Evolutionary conservation across 2,888 invertebrate genomes (phyloP).

Genomic region (Rhamnusium bicolor): DNA sequence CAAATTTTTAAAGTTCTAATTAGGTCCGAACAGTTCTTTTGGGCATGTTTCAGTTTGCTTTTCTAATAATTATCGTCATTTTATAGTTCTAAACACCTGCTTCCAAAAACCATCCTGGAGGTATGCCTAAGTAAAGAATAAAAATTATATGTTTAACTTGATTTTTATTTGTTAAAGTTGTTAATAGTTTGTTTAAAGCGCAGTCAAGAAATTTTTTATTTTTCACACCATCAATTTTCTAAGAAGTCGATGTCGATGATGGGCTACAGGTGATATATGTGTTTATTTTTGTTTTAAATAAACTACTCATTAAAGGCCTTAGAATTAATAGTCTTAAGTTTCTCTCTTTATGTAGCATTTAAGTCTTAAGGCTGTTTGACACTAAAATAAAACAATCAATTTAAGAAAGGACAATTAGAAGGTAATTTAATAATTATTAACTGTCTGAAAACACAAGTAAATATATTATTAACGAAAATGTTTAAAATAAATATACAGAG

Average conservation of each 20-base stretch:
- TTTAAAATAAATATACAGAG: no score
- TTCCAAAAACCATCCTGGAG: constrained; percentile 41
- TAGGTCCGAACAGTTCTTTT: constrained; percentile 35
- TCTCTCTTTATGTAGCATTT: constrained; percentile 1
- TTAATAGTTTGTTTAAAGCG: constrained; percentile 63
- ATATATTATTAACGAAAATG: not conserved
- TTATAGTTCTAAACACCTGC: constrained; percentile 52
- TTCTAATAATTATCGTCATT: constrained; percentile 46
- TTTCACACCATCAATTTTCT: constrained; percentile 65
- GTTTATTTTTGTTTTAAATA: not conserved
- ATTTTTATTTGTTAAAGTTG: constrained; percentile 60
- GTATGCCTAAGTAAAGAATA: constrained; percentile 36
- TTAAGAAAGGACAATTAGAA: not conserved
- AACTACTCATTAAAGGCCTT: not conserved
- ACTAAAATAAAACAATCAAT: not conserved
- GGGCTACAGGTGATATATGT: not conserved
- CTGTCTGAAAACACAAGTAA: not conserved
- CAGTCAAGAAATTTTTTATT: constrained; percentile 58
- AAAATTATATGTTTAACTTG: not conserved
- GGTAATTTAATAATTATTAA: no score
- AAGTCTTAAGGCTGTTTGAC: not conserved
- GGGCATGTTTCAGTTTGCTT: constrained; percentile 44
- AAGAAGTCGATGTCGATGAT: constrained; percentile 49
- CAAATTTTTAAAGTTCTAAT: constrained; percentile 44
- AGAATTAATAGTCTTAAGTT: not conserved